These are phyloP conservation scores for Polydrusus cervinus DNA, from an alignment of 2,888 invertebrate species.

Conservation along the genomic window DNA sequence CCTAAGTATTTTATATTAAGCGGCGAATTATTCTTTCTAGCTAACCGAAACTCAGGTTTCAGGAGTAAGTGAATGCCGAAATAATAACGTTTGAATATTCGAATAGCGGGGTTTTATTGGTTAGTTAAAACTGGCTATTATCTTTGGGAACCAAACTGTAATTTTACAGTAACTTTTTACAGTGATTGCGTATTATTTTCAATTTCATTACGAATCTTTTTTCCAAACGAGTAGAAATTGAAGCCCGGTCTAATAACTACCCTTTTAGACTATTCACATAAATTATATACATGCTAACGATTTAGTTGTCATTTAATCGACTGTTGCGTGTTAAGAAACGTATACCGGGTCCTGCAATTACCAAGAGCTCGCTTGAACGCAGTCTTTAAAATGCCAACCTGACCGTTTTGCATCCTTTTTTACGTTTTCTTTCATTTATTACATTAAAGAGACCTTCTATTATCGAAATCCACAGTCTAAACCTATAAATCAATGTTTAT, in stretches of 20 bases:
- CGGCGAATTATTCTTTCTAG: no score
- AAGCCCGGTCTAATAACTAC: conserved; percentile 53
- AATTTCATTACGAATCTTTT: conserved; percentile 38
- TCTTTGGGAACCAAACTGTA: no score
- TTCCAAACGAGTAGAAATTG: conserved; percentile 40
- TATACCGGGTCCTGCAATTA: conserved; percentile 58
- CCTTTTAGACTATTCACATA: conserved; percentile 57
- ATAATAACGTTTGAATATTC: no score
- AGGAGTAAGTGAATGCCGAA: no score
- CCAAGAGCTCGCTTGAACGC: conserved; percentile 53
- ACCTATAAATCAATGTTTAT: conserved; percentile 45
- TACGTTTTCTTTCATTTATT: conserved; percentile 46
- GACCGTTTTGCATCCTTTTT: conserved; percentile 50
- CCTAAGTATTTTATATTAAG: no score
- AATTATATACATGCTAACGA: conserved; percentile 64
- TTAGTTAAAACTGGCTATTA: no score
- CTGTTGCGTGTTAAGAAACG: conserved; percentile 60
- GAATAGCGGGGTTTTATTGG: no score
- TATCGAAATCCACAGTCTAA: conserved; percentile 43
- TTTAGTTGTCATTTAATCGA: conserved; percentile 67
- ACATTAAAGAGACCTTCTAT: conserved; percentile 51
- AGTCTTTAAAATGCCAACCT: conserved; percentile 53
- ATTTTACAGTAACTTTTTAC: no score
- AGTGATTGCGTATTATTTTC: conserved; percentile 40
- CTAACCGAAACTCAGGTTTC: no score